Evolutionary conservation across 2,797 vertebrate genomes (phyloP), one percentile per base, ranked within the genome.

Genomic region (Callimico goeldii): DNA sequence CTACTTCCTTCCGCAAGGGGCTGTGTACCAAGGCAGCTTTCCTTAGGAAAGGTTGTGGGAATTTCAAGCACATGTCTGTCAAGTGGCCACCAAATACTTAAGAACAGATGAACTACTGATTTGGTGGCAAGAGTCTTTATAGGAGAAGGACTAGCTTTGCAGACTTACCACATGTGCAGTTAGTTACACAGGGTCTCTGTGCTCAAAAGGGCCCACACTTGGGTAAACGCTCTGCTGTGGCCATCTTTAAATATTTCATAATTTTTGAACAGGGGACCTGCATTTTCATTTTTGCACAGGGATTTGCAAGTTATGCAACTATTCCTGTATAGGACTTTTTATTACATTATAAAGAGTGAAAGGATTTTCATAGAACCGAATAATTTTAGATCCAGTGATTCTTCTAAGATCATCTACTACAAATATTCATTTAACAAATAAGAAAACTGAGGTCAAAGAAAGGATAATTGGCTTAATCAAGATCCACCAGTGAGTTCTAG

Each of bases 361-460:
- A 48, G 5, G 2, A 88, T 14, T 91, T 75, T 93, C 75, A 81
- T 36, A 79, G 86, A 96, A 79, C 50, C 67, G 81, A 94, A 61
- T 77, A 89, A 91, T 84, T 77, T 94, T 81, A 70, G 39, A 94
- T 72, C 89, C 72, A 97, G 36, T 10, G 52, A 91, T 85, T 97
- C 70, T 81, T 96, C 83, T 94, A 73, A 97, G 50, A 94, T 93
- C 46, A 88, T 94, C 92, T 91, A 86, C 55, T 92, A 36, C 88
- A 92, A 96, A 95, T 33, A 88, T 0, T 96, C 91, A 92, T 82
- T 95, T 93, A 70, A 95, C 55, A 96, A 93, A 94, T 50, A 94
- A 92, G 67, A 96, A 96, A 91, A 76, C 39, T 19, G n/a, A 95
- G 48, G 50, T 95, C 94, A 95, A 92, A 94, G 86, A 96, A 91